A percentile compares a stretch with the other conserved stretches of the same genome.
Evolutionary conservation across 2,888 invertebrate species (phyloP).

Genomic region (Drosophila bunnanda): DNA sequence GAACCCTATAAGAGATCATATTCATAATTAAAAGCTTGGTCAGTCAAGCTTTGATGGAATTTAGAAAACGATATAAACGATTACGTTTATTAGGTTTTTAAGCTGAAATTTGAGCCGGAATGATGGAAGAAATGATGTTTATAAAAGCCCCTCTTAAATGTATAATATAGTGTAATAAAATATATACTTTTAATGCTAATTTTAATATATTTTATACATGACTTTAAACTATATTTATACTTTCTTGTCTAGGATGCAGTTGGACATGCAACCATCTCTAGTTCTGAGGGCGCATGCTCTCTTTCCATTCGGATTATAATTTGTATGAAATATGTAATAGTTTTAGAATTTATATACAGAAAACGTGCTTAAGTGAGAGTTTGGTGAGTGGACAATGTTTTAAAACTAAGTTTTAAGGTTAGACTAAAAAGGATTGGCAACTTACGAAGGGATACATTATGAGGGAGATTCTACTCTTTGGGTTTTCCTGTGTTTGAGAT

Average conservation of each 20-base stretch:
- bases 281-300: neutral
- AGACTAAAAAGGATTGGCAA: slow-evolving; percentile 21
- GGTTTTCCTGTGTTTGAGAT: slow-evolving; percentile 59
- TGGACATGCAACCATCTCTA: neutral
- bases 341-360: neutral
- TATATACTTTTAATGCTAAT: neutral
- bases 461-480: slow-evolving; percentile 51
- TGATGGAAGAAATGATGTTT: neutral
- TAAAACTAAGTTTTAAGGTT: neutral
- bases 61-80: neutral
- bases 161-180: neutral
- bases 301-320: neutral
- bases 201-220: neutral
- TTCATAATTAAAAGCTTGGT: neutral
- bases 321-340: neutral
- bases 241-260: neutral
- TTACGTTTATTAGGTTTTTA: neutral
- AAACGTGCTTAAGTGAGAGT: neutral
- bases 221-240: neutral
- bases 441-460: slow-evolving; percentile 70
- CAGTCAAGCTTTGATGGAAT: neutral
- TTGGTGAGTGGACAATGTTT: neutral
- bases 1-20: slow-evolving; percentile 83
- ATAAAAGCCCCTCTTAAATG: neutral
- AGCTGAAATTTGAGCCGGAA: neutral